Percentiles rank a stretch among this genome's conserved stretches.
Evolutionary conservation across 2,888 invertebrate genomes (phyloP).

Genomic region (Pollenia angustigena): DNA sequence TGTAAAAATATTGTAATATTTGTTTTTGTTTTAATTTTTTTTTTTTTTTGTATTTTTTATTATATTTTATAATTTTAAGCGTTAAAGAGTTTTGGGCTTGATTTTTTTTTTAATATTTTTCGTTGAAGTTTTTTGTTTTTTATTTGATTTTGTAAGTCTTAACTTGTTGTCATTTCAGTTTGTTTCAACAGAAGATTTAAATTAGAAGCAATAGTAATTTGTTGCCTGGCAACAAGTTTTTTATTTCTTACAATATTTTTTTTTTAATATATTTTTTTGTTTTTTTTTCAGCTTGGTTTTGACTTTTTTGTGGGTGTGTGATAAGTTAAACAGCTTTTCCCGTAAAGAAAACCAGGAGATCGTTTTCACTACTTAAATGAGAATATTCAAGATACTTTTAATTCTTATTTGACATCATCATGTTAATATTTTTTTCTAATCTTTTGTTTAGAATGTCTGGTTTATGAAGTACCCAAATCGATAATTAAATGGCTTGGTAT

Average conservation of each 20-base stretch:
- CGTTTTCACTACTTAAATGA: constrained; percentile 75
- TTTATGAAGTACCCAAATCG: constrained; percentile 81
- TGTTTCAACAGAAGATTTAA: constrained; percentile 1
- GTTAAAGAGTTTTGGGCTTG: constrained; percentile 29
- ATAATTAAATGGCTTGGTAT: constrained; percentile 86
- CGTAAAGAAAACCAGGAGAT: constrained; percentile 67
- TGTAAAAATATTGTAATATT: constrained; percentile 67
- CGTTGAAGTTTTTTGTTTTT: constrained; percentile 41
- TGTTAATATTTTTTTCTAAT: not conserved
- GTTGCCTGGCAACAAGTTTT: constrained; percentile 68
- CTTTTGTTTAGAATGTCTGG: constrained; percentile 5
- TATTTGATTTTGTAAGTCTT: constrained; percentile 65
- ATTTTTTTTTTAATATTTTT: constrained; percentile 36
- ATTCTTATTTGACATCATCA: constrained; percentile 50
- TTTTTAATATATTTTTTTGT: constrained; percentile 51
- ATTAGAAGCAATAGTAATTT: constrained; percentile 22
- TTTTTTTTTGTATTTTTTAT: constrained; percentile 38
- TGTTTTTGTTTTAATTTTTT: constrained; percentile 56
- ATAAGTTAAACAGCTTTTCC: constrained; percentile 54
- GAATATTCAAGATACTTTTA: constrained; percentile 74
- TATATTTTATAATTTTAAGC: constrained; percentile 20
- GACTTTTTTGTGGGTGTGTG: constrained; percentile 50
- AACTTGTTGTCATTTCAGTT: constrained; percentile 66
- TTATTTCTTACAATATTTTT: constrained; percentile 55
- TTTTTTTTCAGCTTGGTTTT: constrained; percentile 46